Conservation (phyloP, 1,140 invertebrate species). For the Drosophila albomicans region DNA sequence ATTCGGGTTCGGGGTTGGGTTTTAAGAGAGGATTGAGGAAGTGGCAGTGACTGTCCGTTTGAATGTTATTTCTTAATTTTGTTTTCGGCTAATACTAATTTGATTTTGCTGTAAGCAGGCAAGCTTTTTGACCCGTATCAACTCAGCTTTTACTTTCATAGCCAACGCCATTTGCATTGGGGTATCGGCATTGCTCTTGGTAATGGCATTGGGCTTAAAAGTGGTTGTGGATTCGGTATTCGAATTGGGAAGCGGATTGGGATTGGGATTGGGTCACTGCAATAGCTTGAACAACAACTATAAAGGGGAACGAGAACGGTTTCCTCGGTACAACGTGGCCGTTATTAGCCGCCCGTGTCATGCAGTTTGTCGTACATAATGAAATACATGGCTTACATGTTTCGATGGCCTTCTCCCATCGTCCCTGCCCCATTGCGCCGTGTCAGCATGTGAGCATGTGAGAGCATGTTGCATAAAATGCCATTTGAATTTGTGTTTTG, state of each 20-base stretch:
- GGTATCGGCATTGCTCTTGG: slow-evolving; percentile 12
- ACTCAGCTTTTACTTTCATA: slow-evolving; percentile 56
- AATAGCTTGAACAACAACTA: slow-evolving; percentile 27
- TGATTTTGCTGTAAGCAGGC: slow-evolving; percentile 70
- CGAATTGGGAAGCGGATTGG: slow-evolving; percentile 3
- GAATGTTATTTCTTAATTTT: slow-evolving; percentile 81
- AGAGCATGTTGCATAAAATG: slow-evolving; percentile 60
- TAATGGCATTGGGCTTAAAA: slow-evolving; percentile 15
- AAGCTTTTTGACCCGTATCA: slow-evolving; percentile 70
- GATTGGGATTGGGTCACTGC: slow-evolving; percentile 38
- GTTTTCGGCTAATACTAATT: slow-evolving; percentile 78
- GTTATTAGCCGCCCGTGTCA: slow-evolving; percentile 80
- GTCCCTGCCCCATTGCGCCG: not conserved
- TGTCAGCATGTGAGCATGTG: slow-evolving; percentile 19
- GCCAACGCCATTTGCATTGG: slow-evolving; percentile 61
- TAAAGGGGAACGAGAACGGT: slow-evolving; percentile 17
- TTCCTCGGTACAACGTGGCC: slow-evolving; percentile 42
- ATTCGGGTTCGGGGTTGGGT: not conserved
- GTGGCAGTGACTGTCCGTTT: slow-evolving; percentile 29
- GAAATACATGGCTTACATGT: slow-evolving; percentile 80
- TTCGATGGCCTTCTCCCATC: slow-evolving; percentile 35
- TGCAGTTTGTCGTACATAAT: slow-evolving; percentile 81
- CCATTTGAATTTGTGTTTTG: slow-evolving; percentile 79
- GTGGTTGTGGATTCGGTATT: not conserved
- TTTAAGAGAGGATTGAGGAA: not conserved